Evolutionary conservation across 2,888 invertebrate genomes (phyloP).

Genomic region (Rotaria magnacalcarata): DNA sequence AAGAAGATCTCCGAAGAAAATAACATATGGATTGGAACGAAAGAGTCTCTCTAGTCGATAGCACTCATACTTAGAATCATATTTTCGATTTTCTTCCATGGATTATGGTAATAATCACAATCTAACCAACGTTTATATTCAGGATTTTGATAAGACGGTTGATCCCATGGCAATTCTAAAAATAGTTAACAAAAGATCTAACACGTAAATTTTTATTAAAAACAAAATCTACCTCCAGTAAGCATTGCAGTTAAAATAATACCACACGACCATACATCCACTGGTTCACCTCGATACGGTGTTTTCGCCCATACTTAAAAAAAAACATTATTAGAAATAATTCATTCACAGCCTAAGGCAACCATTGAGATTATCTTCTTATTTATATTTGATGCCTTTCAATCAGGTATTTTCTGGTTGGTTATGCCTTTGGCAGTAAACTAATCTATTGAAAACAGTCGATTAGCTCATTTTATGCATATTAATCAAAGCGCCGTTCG

Average conservation of each 20-base stretch:
- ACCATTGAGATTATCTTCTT: not conserved
- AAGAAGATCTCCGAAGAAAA: not conserved
- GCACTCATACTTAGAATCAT: constrained; percentile 33
- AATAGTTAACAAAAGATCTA: not conserved
- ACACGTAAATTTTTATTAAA: no score
- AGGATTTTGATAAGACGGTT: constrained; percentile 39
- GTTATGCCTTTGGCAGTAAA: not conserved
- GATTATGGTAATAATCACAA: constrained; percentile 38
- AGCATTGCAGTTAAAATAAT: constrained; percentile 87
- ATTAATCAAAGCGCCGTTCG: constrained; percentile 8
- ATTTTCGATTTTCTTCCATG: constrained; percentile 46
- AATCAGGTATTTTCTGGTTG: not conserved
- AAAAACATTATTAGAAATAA: not conserved
- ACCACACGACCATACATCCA: constrained; percentile 93
- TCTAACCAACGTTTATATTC: constrained; percentile 42
- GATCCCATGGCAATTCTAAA: constrained; percentile 44
- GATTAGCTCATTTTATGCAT: constrained; percentile 61
- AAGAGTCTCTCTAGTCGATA: constrained; percentile 68
- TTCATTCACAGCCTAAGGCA: not conserved
- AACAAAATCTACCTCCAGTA: constrained; percentile 65
- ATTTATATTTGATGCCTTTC: not conserved
- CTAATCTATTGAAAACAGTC: not conserved
- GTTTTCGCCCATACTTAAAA: constrained; percentile 48
- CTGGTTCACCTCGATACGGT: constrained; percentile 76
- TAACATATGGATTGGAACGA: not conserved